These are phyloP conservation scores for Andrena minutula DNA, from an alignment of 2,888 invertebrate genomes.

Conservation along the genomic window DNA sequence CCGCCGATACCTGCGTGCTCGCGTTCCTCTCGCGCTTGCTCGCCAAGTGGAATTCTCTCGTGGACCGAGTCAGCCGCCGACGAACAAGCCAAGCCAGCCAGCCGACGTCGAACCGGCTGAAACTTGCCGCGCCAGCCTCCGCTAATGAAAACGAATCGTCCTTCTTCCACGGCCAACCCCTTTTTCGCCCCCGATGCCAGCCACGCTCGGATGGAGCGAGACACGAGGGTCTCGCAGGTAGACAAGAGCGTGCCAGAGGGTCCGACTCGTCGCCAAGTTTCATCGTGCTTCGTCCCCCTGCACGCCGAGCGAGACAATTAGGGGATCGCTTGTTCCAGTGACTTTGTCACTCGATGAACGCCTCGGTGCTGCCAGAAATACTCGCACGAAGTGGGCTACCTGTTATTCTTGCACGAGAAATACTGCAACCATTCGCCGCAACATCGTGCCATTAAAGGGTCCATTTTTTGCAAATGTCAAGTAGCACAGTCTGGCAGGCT, in stretches of 20 bases:
- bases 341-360: constrained; percentile 26
- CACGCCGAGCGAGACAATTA: constrained; percentile 53
- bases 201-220: constrained; percentile 65
- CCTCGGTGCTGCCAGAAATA: constrained; percentile 32
- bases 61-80: constrained; percentile 57
- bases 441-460: too few species aligned
- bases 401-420: background rate
- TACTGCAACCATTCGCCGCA: too few species aligned
- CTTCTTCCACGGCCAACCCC: constrained; percentile 65
- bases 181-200: constrained; percentile 32
- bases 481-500: too few species aligned
- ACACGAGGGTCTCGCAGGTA: constrained; percentile 65
- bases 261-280: constrained; percentile 51
- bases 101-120: constrained; percentile 33
- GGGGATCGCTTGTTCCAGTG: constrained; percentile 44
- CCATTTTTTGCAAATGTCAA: too few species aligned
- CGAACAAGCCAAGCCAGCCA: constrained; percentile 41
- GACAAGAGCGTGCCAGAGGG: constrained; percentile 52
- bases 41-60: constrained; percentile 71
- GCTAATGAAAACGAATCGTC: constrained; percentile 75
- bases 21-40: constrained; percentile 61
- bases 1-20: constrained; percentile 56
- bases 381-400: background rate
- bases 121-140: constrained; percentile 58
- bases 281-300: constrained; percentile 28